Base-by-base conservation (phyloP, 2,888 invertebrate species). In the Caradrina clavipalpis region DNA sequence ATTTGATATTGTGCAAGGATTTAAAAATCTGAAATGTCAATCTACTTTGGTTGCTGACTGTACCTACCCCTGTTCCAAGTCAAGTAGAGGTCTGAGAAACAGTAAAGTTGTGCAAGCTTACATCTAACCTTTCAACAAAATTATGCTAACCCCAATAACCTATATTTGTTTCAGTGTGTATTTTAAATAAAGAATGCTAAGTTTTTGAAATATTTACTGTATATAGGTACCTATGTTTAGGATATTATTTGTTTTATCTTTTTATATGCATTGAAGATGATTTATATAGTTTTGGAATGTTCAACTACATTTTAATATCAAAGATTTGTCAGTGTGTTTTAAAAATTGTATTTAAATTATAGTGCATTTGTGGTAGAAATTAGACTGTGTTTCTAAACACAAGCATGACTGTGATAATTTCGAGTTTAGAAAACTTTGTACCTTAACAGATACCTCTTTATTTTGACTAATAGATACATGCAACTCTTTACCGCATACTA, bases 401-500 rank as follows among this genome's bases (percentile, higher is more conserved):
- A 60, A 64, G 81, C 84, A 82, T 84, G 84, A 69, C 31, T 70
- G 74, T 84, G 80, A 65, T 73, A 73, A 77, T 81, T 51, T 58
- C 35, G 15, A 63, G 5, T 50, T 58, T 67, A 61, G 17, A 62
- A 49, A 45, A 76, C 49, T 60, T 35, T 76, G 47, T 80, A 59
- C 13, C 17, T 58, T 64, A 55, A 61, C 60, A 54, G 22, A 59
- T 51, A 75, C 17, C 31, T 22, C 19, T 55, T 61, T 57, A 50
- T 54, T 75, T 50, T 69, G 47, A 76, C 71, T 80, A 77, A 35
- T 35, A 35, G 31, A 58, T 35, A 80, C 50, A 55, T 53, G 35
- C 71, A 62, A 62, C 4, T 31, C 31, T 47, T 54, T 21, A 62
- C 21, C 35, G 64, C 17, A 56, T 83, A 74, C 70, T 81, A 57